phyloP scores from a whole-genome alignment of 1,140 invertebrate genomes.

The Macrobrachium rosenbergii region DNA sequence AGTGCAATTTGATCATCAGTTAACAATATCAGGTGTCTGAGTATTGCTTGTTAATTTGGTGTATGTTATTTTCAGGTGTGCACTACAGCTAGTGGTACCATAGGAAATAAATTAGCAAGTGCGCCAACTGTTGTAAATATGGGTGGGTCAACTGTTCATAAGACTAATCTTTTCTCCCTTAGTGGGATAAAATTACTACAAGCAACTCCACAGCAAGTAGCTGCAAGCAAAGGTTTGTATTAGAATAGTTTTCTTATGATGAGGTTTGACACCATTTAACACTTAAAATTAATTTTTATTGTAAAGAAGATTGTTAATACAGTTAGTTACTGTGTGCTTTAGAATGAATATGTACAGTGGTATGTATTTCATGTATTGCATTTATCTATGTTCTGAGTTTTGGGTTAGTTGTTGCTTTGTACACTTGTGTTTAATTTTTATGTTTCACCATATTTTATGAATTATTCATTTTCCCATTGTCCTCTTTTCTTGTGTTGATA shows the following conservation, averaged over 20 bases:
- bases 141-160: constrained; percentile 38
- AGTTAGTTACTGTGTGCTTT: background rate
- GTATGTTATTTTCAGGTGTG: background rate
- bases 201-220: constrained; percentile 46
- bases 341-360: background rate
- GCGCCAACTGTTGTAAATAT: constrained; percentile 53
- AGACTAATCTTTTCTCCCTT: constrained; percentile 48
- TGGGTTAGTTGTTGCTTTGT: too few relatives aligned
- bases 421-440: too few relatives aligned
- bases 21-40: background rate
- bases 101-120: constrained; percentile 16
- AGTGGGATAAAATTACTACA: constrained; percentile 52
- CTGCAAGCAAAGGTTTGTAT: background rate
- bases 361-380: too few relatives aligned
- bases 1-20: too few relatives aligned
- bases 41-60: background rate
- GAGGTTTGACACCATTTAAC: too few relatives aligned
- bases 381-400: background rate
- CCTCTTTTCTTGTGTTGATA: too few relatives aligned
- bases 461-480: background rate
- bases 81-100: constrained; percentile 10
- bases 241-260: too few relatives aligned
- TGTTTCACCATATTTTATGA: background rate
- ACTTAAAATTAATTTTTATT: too few relatives aligned
- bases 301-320: too few relatives aligned